A percentile compares a stretch with the other conserved stretches of the same genome.
Evolutionary conservation across 2,888 invertebrate species (phyloP).

Genomic region (Diarsia dahlii): DNA sequence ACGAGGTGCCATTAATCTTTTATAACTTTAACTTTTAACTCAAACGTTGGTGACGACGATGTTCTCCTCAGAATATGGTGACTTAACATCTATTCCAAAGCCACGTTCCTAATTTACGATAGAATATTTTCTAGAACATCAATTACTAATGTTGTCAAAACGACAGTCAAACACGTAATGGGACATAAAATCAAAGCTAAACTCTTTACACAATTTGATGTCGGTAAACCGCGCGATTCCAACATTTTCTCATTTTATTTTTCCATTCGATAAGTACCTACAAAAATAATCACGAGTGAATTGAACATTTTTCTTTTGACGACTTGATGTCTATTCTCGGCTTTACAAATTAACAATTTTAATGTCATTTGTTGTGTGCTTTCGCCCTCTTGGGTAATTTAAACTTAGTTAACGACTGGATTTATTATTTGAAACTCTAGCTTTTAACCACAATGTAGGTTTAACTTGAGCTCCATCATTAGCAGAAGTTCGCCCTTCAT

Average conservation of each 20-base stretch:
- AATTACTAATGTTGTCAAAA: conserved; percentile 23
- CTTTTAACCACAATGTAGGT: background rate
- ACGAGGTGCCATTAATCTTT: conserved; percentile 40
- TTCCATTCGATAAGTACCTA: conserved; percentile 29
- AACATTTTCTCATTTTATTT: conserved; percentile 45
- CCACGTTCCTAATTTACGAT: background rate
- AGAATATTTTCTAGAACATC: conserved; percentile 11
- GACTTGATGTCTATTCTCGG: conserved; percentile 6
- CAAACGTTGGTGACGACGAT: conserved; percentile 22
- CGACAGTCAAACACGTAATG: conserved; percentile 27
- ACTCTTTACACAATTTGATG: conserved; percentile 42
- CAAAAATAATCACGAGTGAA: conserved; percentile 30
- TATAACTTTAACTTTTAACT: conserved; percentile 12
- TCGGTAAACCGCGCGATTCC: conserved; percentile 24
- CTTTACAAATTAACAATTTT: conserved; percentile 1
- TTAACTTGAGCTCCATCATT: conserved; percentile 3
- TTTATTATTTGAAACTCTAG: background rate
- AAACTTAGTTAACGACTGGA: conserved; percentile 15
- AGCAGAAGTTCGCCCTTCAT: conserved; percentile 10
- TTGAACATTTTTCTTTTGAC: conserved; percentile 38
- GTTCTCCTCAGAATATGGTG: background rate
- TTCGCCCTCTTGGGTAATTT: conserved; percentile 20
- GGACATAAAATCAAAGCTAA: conserved; percentile 40
- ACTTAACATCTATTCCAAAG: conserved; percentile 1
- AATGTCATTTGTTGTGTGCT: background rate